Conservation (phyloP, 2,888 invertebrate genomes). For the Troides helena region DNA sequence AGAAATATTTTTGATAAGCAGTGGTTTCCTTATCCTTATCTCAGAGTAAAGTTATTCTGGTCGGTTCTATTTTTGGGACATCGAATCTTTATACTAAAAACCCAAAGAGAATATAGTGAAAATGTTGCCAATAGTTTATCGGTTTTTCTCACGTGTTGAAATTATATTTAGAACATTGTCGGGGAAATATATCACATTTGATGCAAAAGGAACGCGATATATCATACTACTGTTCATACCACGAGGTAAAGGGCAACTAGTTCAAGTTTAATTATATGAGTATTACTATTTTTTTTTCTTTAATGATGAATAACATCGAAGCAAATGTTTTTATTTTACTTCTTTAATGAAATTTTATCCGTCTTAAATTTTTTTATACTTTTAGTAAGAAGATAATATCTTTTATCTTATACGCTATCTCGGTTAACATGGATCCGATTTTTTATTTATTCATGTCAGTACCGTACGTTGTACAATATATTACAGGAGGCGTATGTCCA, state of each 20-base stretch:
- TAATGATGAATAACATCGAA: not conserved
- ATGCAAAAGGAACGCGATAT: not conserved
- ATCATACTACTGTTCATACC: not conserved
- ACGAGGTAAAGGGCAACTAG: not conserved
- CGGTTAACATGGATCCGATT: too few species aligned
- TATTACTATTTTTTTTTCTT: not conserved
- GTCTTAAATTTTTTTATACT: not conserved
- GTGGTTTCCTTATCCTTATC: conserved; percentile 54
- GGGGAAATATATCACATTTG: not conserved
- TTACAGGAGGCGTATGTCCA: too few species aligned
- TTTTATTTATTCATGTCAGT: too few species aligned
- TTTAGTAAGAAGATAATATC: too few species aligned
- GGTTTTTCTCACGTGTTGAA: not conserved
- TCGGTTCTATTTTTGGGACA: conserved; percentile 47
- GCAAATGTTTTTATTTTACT: not conserved
- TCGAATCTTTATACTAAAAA: conserved; percentile 43
- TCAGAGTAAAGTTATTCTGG: conserved; percentile 52
- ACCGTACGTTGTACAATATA: too few species aligned
- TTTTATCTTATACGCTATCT: too few species aligned
- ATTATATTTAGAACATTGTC: not conserved
- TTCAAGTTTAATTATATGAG: not conserved
- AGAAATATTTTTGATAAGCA: conserved; percentile 58
- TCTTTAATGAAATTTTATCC: not conserved
- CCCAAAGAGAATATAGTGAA: conserved; percentile 60
- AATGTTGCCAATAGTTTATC: conserved; percentile 45